Evolutionary conservation across 92 coral and sea anemone species (phyloP).

Genomic region (Actinernus sp.): DNA sequence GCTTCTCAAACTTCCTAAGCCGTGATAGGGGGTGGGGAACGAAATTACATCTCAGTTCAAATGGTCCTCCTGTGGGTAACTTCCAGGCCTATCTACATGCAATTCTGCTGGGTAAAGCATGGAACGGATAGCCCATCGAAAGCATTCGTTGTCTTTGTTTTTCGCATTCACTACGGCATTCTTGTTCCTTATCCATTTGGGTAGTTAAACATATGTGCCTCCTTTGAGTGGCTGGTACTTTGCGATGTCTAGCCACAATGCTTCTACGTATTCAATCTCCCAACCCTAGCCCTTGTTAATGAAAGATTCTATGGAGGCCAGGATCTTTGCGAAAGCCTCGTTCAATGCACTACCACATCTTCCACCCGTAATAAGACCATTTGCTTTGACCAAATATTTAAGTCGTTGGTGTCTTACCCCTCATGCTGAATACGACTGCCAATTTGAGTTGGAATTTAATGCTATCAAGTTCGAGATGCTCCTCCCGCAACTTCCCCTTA

Average conservation of each 20-base stretch:
- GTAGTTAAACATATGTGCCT: conserved; percentile 10
- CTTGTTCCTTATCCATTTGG: conserved; percentile 5
- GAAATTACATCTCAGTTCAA: conserved; percentile 25
- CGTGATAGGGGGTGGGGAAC: conserved; percentile 3
- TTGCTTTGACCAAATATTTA: too few relatives aligned
- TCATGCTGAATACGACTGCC: too few relatives aligned
- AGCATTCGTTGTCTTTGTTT: too few relatives aligned
- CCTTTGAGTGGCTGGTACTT: conserved; percentile 9
- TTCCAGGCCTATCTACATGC: conserved; percentile 6
- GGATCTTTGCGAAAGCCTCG: too few relatives aligned
- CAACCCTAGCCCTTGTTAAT: conserved; percentile 1
- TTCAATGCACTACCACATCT: too few relatives aligned
- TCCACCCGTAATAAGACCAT: too few relatives aligned
- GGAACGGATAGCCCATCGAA: conserved; percentile 45
- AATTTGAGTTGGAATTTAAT: too few relatives aligned
- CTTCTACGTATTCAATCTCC: neutral
- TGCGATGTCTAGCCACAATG: conserved; percentile 40
- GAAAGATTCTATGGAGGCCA: too few relatives aligned
- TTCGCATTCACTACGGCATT: conserved; percentile 53
- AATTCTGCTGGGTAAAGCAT: too few relatives aligned
- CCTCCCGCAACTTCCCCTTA: too few relatives aligned
- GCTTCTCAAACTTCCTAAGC: conserved; percentile 6
- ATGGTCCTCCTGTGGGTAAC: conserved; percentile 21
- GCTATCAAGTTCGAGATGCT: too few relatives aligned
- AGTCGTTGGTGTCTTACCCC: too few relatives aligned